Evolutionary conservation across 92 coral and sea anemone species (phyloP).

Genomic region (Pocillopora grandis): DNA sequence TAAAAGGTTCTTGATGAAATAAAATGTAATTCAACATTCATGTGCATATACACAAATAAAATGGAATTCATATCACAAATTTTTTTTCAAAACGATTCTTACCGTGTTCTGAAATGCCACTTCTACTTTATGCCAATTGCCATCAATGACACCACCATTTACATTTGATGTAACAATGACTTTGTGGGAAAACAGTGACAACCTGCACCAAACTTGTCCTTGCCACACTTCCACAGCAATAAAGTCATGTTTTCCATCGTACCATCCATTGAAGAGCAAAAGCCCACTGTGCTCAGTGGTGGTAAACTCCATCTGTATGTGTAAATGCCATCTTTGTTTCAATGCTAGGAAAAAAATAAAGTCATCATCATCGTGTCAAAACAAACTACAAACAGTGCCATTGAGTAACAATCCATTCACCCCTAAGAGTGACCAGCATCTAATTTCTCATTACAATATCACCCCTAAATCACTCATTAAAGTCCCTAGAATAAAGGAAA

Average conservation of each 20-base stretch:
- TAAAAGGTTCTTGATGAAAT: too few relatives aligned
- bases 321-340: constrained; percentile 83
- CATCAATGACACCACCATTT: constrained; percentile 84
- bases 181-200: constrained; percentile 68
- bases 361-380: too few relatives aligned
- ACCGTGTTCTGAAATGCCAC: constrained; percentile 86
- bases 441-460: too few relatives aligned
- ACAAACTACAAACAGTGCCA: too few relatives aligned
- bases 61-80: too few relatives aligned
- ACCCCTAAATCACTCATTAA: too few relatives aligned
- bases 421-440: too few relatives aligned
- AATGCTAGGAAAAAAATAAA: constrained; percentile 48
- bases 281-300: constrained; percentile 80
- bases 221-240: constrained; percentile 72
- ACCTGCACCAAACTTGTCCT: constrained; percentile 74
- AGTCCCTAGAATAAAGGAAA: too few relatives aligned
- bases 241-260: constrained; percentile 77
- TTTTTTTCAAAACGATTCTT: background rate
- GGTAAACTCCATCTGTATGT: constrained; percentile 79
- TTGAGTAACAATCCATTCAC: too few relatives aligned
- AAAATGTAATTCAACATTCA: too few relatives aligned
- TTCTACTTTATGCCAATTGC: constrained; percentile 84
- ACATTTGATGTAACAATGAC: constrained; percentile 62
- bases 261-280: constrained; percentile 82
- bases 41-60: too few relatives aligned